A percentile compares a stretch with the other conserved stretches of the same genome.
Evolutionary conservation across 2,888 invertebrate genomes (phyloP).

Genomic region (Polydrusus pterygomalis): DNA sequence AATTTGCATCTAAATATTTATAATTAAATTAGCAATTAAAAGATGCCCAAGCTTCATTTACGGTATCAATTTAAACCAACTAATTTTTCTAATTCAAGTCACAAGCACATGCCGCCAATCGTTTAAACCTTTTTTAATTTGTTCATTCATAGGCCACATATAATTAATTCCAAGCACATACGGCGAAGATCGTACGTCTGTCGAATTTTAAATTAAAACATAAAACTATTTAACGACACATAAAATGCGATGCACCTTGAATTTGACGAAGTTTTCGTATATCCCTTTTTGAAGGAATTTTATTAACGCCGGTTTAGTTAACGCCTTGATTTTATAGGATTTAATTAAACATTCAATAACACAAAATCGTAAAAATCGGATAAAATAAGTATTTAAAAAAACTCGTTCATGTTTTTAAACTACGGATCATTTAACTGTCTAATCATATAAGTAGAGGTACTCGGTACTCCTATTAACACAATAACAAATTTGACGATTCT

Average conservation of each 20-base stretch:
- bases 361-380: no score
- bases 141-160: neutral
- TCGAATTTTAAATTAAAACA: conserved; percentile 25
- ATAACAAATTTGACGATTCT: no score
- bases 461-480: no score
- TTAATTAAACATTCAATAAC: neutral
- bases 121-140: conserved; percentile 17
- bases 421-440: no score
- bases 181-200: conserved; percentile 9
- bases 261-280: conserved; percentile 7
- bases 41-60: neutral
- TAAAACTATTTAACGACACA: conserved; percentile 22
- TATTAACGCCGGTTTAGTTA: neutral
- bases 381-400: no score
- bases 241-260: conserved; percentile 4
- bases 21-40: neutral
- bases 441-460: no score
- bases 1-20: no score
- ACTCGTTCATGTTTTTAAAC: no score
- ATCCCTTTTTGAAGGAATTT: neutral
- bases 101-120: neutral
- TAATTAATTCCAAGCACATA: conserved; percentile 21
- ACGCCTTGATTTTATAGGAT: neutral
- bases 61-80: neutral
- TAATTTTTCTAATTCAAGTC: conserved; percentile 1